Evolutionary conservation across 2,888 invertebrate species (phyloP), one percentile per base, ranked within the genome.

Genomic region (Polietes domitor): DNA sequence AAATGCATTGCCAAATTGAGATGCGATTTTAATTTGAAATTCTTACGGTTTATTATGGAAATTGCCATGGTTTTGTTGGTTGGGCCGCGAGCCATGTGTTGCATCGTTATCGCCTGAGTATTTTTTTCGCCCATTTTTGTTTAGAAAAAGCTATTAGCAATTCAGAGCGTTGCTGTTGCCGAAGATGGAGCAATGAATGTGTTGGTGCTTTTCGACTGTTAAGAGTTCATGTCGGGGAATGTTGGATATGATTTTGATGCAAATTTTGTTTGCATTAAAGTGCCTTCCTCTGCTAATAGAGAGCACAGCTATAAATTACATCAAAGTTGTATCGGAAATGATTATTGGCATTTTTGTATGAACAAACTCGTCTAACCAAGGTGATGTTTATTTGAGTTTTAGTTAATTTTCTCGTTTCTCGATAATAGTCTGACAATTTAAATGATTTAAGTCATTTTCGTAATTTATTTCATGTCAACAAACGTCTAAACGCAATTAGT

Each of bases 1-100:
- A 41, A 79, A 82, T 76, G 50, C 65, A 26, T 77, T 76, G 71
- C 72, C 77, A 76, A 76, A 79, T 81, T 84, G 81, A 79, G 81
- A 84, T 81, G 84, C 68, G 28, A 63, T 43, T 72, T 75, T 75
- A 68, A 68, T 68, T 68, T 43, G 68, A 68, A 24, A 68, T 68
- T 43, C 68, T 68, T 68, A 43, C 68, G 68, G 68, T 65, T 68
- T 68, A 19, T 68, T 12, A 15, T 43, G 37, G 68, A 37, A 65
- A 65, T 65, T 37, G 65, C 32, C n/a, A 61, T 32, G 26, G 61
- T 17, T 41, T 65, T n/a, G n/a, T n/a, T n/a, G n/a, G n/a, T n/a
- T n/a, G n/a, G n/a, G 65, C 32, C 17, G 12, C 15, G 17, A 61
- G 37, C n/a, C 12, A 12, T n/a, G 21, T 37, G 65, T 65, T n/a